These are phyloP conservation scores for Drosophila novamexicana DNA, from an alignment of 1,140 invertebrate genomes.

Conservation along the genomic window DNA sequence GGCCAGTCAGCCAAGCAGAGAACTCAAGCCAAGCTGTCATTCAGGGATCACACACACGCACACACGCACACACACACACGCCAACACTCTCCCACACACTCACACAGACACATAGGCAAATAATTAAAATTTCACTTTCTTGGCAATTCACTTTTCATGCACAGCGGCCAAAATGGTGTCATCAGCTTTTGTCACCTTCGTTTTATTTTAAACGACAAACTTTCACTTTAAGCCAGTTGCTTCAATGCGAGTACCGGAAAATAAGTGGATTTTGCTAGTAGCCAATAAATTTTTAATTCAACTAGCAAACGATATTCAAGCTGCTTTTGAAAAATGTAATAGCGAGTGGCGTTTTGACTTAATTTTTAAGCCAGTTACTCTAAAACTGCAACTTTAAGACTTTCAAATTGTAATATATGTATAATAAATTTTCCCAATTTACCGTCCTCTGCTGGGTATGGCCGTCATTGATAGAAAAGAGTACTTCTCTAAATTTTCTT, in stretches of 20 bases:
- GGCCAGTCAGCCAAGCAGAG: constrained; percentile 48
- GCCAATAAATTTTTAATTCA: not conserved
- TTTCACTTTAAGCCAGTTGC: constrained; percentile 11
- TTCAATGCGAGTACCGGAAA: constrained; percentile 4
- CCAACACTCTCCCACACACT: not conserved
- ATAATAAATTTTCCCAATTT: too few species aligned
- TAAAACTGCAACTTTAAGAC: too few species aligned
- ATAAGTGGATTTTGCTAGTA: not conserved
- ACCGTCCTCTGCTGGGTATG: too few species aligned
- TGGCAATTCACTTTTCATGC: constrained; percentile 78
- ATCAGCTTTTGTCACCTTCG: constrained; percentile 58
- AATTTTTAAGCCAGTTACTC: too few species aligned
- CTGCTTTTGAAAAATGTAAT: too few species aligned
- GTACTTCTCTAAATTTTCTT: too few species aligned
- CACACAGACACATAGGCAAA: constrained; percentile 58
- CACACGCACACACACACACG: constrained; percentile 1
- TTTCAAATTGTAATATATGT: too few species aligned
- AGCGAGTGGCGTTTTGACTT: not conserved
- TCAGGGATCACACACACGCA: constrained; percentile 57
- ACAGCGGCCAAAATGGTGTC: constrained; percentile 68
- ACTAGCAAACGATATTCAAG: too few species aligned
- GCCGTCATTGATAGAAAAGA: too few species aligned
- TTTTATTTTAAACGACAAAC: constrained; percentile 3
- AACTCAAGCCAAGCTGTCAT: constrained; percentile 61
- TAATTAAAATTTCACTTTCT: constrained; percentile 84